Percentiles rank a stretch among this genome's conserved stretches.
Evolutionary conservation across 2,888 invertebrate genomes (phyloP).

Genomic region (Drosophila putrida): DNA sequence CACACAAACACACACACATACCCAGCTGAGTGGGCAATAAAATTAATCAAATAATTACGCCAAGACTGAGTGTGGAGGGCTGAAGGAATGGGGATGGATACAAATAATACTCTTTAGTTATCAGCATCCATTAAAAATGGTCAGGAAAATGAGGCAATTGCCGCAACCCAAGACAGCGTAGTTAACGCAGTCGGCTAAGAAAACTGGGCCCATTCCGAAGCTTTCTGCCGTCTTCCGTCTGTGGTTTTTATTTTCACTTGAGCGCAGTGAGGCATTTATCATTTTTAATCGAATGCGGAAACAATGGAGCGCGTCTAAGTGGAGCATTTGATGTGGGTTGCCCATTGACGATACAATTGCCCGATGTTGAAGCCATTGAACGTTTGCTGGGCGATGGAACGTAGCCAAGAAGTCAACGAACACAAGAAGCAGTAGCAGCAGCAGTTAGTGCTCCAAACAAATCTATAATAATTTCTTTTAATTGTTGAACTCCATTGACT

Average conservation of each 20-base stretch:
- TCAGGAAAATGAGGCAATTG: conserved; percentile 57
- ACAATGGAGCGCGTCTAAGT: conserved; percentile 82
- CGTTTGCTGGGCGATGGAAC: conserved; percentile 61
- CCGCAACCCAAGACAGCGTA: conserved; percentile 11
- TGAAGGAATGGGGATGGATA: not conserved
- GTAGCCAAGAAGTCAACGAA: conserved; percentile 58
- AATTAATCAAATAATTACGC: conserved; percentile 80
- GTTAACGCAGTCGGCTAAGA: conserved; percentile 19
- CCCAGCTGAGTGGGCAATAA: conserved; percentile 64
- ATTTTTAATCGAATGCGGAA: conserved; percentile 82
- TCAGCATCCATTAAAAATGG: conserved; percentile 74
- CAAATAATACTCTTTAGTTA: conserved; percentile 59
- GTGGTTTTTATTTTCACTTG: conserved; percentile 62
- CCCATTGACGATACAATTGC: conserved; percentile 29
- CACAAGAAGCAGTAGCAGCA: conserved; percentile 37
- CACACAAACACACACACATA: conserved; percentile 7
- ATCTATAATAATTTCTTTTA: conserved; percentile 78
- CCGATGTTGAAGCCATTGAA: conserved; percentile 7
- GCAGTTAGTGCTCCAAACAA: conserved; percentile 61
- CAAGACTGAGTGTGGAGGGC: conserved; percentile 26
- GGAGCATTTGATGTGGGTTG: conserved; percentile 68
- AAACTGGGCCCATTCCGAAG: conserved; percentile 40
- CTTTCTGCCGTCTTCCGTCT: conserved; percentile 14
- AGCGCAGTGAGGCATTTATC: conserved; percentile 77
- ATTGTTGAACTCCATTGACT: conserved; percentile 57